Base-by-base conservation (phyloP, 1,140 invertebrate genomes). In the Lucilia cuprina region DNA sequence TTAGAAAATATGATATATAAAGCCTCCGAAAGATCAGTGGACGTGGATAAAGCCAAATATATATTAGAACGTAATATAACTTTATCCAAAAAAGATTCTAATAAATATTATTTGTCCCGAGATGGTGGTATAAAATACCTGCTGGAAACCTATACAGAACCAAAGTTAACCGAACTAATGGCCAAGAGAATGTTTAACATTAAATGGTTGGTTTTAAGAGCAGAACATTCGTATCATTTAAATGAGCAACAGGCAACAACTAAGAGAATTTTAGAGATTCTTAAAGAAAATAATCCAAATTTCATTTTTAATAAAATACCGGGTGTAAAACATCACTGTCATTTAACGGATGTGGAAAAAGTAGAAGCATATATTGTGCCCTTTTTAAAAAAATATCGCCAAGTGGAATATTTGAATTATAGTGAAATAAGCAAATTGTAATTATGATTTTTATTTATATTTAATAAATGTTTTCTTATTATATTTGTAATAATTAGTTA, bases 321-420 rank as follows among this genome's bases (percentile, higher is more conserved):
- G 0, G 94, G 93, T 3, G 41, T 65, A 8, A 84, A 83, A 3
- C 96, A 96, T 92, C 95, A 96, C 89, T 91, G 94, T 25, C 95
- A 96, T 89, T 91, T 96, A 47, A 94, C 93, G 80, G 91, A 94
- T 86, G 93, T 95, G 4, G 90, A 94, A 86, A 86, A 87, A 74
- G 89, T 95, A 70, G 93, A 93, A 8, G 87, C 92, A 21, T 85
- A 92, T 19, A 92, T 95, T 25, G 90, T 92, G 82, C 89, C 93
- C 5, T 95, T 95, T 90, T 34, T 89, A 25, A 47, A 74, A 2
- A 86, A 84, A 0, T 85, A 89, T 77, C 85, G 87, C 8, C 88
- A 87, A 2, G 85, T 86, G 0, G 80, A 60, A 17, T 60, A 17
- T 60, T 17, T 17, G 13, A 17, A 17, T n/a, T 60, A 60, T 60